A percentile compares a stretch with the other conserved stretches of the same genome.
phyloP scores from a whole-genome alignment of 2,888 invertebrate species.

The Leucania comma region DNA sequence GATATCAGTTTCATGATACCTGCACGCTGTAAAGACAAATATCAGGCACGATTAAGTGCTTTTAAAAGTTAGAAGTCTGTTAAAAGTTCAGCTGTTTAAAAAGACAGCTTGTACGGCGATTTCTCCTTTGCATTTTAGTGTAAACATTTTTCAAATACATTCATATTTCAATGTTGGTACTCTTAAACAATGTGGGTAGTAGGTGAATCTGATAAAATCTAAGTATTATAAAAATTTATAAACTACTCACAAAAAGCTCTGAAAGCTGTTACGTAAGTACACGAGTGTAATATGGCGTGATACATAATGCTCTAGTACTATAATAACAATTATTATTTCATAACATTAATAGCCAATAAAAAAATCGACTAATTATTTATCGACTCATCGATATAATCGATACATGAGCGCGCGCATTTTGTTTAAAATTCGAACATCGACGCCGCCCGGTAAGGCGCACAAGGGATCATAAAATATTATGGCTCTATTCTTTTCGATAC shows the following conservation, averaged over 20 bases:
- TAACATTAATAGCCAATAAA: slow-evolving; percentile 54
- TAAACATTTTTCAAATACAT: neutral
- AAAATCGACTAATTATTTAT: slow-evolving; percentile 67
- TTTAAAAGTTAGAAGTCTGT: slow-evolving; percentile 48
- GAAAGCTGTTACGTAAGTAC: neutral
- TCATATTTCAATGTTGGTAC: neutral
- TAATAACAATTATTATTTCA: slow-evolving; percentile 46
- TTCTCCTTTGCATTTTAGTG: slow-evolving; percentile 26
- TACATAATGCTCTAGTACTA: slow-evolving; percentile 9
- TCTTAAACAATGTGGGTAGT: neutral
- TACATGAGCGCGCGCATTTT: slow-evolving; percentile 75
- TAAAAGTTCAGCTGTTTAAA: slow-evolving; percentile 34
- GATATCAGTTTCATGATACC: slow-evolving; percentile 64
- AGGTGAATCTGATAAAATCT: neutral
- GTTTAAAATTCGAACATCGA: slow-evolving; percentile 88
- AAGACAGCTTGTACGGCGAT: slow-evolving; percentile 21
- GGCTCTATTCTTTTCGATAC: slow-evolving; percentile 90
- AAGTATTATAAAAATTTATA: neutral
- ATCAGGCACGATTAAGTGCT: slow-evolving; percentile 60
- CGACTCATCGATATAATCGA: slow-evolving; percentile 71
- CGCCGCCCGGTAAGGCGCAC: slow-evolving; percentile 86
- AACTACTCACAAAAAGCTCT: neutral
- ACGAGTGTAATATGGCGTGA: slow-evolving; percentile 19
- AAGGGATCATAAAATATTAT: slow-evolving; percentile 90
- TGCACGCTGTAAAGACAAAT: slow-evolving; percentile 63